Base-by-base conservation (phyloP, 2,888 invertebrate genomes). In the Leptopilina myrica region DNA sequence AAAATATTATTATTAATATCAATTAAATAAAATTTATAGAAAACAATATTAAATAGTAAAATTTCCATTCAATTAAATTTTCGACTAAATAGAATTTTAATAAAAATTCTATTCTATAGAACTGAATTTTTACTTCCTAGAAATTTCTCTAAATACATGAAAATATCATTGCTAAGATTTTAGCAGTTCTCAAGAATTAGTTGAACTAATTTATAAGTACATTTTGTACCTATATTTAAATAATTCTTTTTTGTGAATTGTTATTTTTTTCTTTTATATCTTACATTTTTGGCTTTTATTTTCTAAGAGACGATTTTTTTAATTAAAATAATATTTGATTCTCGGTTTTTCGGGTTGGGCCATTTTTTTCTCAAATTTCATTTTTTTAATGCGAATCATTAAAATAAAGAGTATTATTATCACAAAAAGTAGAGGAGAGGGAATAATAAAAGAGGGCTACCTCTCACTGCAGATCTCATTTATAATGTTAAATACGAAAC, bases 391-490 rank as follows among this genome's bases (percentile, higher is more conserved):
- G 14, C 14, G n/a, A 65, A 66, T 66, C 33, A 33, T 64, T 33
- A 33, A 33, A 33, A 33, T 2, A 64, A 40, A 40, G 20, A 67
- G 49, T 67, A 67, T 67, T 49, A 66, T 43, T 43, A 20, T 67
- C 20, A 15, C 5, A 33, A 33, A 33, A 33, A 33, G 33, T 5
- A 33, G 46, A 49, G 49, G 49, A 11, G 49, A 11, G 11, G 49
- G 49, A 20, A 49, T 49, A 12, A 20, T 67, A 11, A 20, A 67
- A 49, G 9, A 15, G 15, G 14, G 67, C 6, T 49, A 43, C 46
- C 4, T 43, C 49, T 46, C 67, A 20, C 67, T 49, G 67, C 49
- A 67, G 67, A 67, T 67, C 67, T 67, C 67, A 67, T 67, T 15
- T 49, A 49, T 46, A 46, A 46, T 20, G 46, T 20, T 66, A 66